Conservation (phyloP, 2,797 vertebrate genomes). For the Hoplostethus atlanticus region DNA sequence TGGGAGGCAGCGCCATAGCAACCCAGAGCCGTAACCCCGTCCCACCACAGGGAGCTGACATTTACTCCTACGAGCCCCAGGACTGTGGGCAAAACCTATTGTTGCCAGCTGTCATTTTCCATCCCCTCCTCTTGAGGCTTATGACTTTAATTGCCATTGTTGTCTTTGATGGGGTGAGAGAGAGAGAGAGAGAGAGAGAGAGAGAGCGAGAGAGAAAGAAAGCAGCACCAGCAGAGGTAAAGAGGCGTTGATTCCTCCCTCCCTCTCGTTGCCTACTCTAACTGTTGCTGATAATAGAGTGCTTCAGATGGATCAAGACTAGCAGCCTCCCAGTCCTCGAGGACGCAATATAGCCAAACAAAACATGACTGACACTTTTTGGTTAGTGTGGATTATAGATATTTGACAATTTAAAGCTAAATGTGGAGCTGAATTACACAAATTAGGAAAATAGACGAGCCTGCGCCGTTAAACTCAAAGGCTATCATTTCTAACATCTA, state of each 20-base stretch:
- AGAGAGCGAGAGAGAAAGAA: constrained; percentile 8
- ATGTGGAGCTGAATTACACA: not conserved
- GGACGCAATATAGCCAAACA: constrained; percentile 1
- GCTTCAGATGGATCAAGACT: constrained; percentile 42
- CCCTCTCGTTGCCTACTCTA: not conserved
- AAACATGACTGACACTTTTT: no score
- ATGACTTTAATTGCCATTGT: constrained; percentile 50
- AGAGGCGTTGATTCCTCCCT: not conserved
- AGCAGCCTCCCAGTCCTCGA: constrained; percentile 26
- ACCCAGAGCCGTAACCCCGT: constrained; percentile 52
- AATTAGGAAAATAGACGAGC: no score
- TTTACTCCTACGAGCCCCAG: constrained; percentile 57
- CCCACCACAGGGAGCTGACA: constrained; percentile 63
- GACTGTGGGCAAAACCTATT: constrained; percentile 45
- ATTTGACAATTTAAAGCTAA: not conserved
- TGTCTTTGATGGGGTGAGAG: constrained; percentile 41
- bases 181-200: constrained; percentile 9
- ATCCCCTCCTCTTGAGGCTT: constrained; percentile 12
- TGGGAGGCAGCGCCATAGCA: constrained; percentile 56
- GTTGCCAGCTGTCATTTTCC: constrained; percentile 46
- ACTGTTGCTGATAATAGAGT: constrained; percentile 16
- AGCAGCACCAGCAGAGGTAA: not conserved
- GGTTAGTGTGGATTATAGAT: not conserved
- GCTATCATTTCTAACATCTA: not conserved
- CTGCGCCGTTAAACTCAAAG: no score